Base-by-base conservation (phyloP, 2,797 vertebrate species). In the Helicolenus hilgendorfi region DNA sequence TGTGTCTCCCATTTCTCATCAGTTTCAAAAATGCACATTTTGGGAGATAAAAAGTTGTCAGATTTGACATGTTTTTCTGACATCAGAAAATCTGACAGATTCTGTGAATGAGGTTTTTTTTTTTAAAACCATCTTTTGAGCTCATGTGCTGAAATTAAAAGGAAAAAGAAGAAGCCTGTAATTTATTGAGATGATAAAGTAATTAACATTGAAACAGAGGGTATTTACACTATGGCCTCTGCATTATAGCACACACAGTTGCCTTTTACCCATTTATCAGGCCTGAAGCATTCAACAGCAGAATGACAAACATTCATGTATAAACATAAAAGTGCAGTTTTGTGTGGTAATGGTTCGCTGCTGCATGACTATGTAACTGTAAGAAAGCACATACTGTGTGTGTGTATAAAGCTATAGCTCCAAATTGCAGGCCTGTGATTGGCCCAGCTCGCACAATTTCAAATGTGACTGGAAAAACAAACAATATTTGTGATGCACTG, bases 121-220 rank as follows among this genome's bases (percentile, higher is more conserved):
- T 11, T 7, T 15, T 6, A 0, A 55, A 55, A 36, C 7, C 26
- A 11, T 45, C 20, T n/a, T 60, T n/a, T 41, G 27, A 38, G 35
- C 53, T 75, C 49, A 18, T 63, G 22, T 26, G 14, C 20, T 67
- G 35, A 65, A 38, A 56, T 75, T 9, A 81, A 67, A 78, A 11
- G 24, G 29, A 68, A 14, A 22, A 88, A 71, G 0, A 73, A 77
- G 22, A 63, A 74, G 69, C 53, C 49, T 91, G 84, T 67, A 7
- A 77, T 84, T 84, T 84, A 22, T 7, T 26, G 10, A 71, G 29
- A 63, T 68, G 71, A 91, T 77, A 27, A 56, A 73, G 79, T 87
- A 72, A 91, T 89, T 86, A 83, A 77, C 59, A 76, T 14, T 77
- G 79, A 89, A 81, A 80, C 83, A 83, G 41, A 45, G 56, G 86